Evolutionary conservation across 37 sponge, comb jelly and placozoan genomes (phyloP), one percentile per base, ranked within the genome.

Genomic region (Cladorhizidae sp.): DNA sequence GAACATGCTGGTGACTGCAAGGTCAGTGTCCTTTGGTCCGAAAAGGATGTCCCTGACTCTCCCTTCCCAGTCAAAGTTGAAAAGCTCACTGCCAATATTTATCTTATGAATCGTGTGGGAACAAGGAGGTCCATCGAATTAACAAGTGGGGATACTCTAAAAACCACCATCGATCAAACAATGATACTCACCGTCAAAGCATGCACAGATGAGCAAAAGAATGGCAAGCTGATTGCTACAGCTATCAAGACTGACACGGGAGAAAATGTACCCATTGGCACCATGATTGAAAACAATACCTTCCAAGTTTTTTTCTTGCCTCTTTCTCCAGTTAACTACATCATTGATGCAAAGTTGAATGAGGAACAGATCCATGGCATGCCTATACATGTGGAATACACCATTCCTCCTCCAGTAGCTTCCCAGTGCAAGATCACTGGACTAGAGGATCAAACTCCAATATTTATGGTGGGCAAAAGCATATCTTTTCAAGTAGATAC

Each of bases 401-500:
- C 43, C 45, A 58, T 35, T 68, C 73, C 71, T 35, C 65, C 73
- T 22, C 41, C 80, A 23, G 82, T 81, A 40, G 74, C 85, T 12
- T 72, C 79, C 51, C 80, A 84, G 57, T 89, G 90, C 41, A 33
- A 69, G 40, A 67, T 89, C 20, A 22, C 73, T 29, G 83, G 76
- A 20, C 78, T 93, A 9, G 81, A 85, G 23, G 69, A 76, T 2
- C 49, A 42, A 14, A 73, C 77, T 28, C 32, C 65, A 3, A 20
- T 18, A 26, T 78, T 80, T 7, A 71, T 72, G 29, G 81, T 81
- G 14, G 40, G 75, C 25, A 71, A 70, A 3, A 77, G 64, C 0
- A 80, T 92, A 0, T 23, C 65, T 11, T 80, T 88, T 40, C 36
- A 50, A n/a, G 81, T 92, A 2, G 88, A 92, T 57, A 67, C 82